Evolutionary conservation across 2,888 invertebrate genomes (phyloP), one percentile per base, ranked within the genome.

Genomic region (Coenonympha arcania): DNA sequence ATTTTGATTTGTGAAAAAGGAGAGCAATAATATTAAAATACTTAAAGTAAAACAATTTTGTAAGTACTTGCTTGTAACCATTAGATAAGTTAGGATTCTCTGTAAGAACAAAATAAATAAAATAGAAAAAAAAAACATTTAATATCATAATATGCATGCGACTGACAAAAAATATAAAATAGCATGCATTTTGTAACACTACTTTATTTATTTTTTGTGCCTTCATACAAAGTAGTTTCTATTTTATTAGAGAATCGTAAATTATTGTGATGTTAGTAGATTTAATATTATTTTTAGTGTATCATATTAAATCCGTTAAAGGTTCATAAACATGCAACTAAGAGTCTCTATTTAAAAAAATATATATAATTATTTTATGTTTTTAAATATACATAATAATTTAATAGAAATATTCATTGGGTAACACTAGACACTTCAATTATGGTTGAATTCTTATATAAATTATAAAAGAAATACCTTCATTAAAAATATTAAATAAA

Each of bases 121-220:
- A 42, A 42, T 30, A 42, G 19, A 41, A 30, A 30, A 30, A 42
- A 19, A n/a, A 30, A 11, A 4, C 31, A 30, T 6, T 6, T 4
- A 30, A 19, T 8, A n/a, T 28, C 6, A n/a, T 11, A 1, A 31
- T 20, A n/a, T 15, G 8, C 31, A 31, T 33, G 43, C 31, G 31
- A 22, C 18, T 9, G 11, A 6, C 5, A 15, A 13, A 11, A 20
- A 22, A 43, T 19, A 41, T 19, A 41, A 11, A 28, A 11, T 30
- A 13, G 28, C 41, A 41, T 41, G 41, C 41, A 13, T n/a, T 15
- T 28, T 41, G n/a, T 19, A 6, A 19, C 16, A 30, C 15, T 24
- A 39, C 4, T 22, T 19, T 11, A 11, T 26, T 24, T 41, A 19
- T 41, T 19, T 19, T 19, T 41, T 41, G 41, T 41, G 41, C 41